Evolutionary conservation across 2,888 invertebrate genomes (phyloP), one percentile per base, ranked within the genome.

Genomic region (Zele albiditarsus): DNA sequence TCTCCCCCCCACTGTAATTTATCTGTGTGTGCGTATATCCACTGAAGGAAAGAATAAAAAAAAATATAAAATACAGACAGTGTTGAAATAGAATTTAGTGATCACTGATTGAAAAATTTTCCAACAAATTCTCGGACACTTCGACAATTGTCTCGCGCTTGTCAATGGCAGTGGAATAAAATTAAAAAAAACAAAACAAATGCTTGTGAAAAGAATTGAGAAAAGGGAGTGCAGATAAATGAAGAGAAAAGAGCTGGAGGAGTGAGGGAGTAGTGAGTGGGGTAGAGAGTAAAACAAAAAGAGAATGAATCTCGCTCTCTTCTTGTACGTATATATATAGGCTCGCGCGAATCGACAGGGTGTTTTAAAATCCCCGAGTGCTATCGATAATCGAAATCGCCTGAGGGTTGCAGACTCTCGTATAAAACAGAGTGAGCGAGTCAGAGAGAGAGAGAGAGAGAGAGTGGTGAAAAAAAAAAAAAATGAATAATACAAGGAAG

Each of bases 381-480:
- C 84, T 88, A 86, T 88, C 87, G 87, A 87, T 88, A 86, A 88
- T 87, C 87, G 87, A 87, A 86, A 88, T 86, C 87, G 85, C 84
- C 65, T 71, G 70, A 66, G 68, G 74, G 71, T 70, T 71, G 65
- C 25, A 42, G 70, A 65, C 58, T 69, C 62, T 71, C 58, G 14
- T 20, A 12, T 38, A 38, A 38, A 8, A 38, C 10, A 8, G 38
- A 12, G 38, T 38, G 38, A 12, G 38, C 38, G n/a, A 46, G n/a
- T 16, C 33, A 33, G 33, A 33, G 33, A 33, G 33, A 33, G 8
- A 33, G 33, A 3, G 33, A 33, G n/a, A n/a, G 46, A 46, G n/a
- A 46, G n/a, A 57, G 16, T 25, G 12, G 38, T 38, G 38, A 49
- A 28, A 67, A 42, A 63, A 66, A 33, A 20, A 53, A 65, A 33